Evolutionary conservation across 2,888 invertebrate genomes (phyloP).

Genomic region (Pristionchus maxplancki): DNA sequence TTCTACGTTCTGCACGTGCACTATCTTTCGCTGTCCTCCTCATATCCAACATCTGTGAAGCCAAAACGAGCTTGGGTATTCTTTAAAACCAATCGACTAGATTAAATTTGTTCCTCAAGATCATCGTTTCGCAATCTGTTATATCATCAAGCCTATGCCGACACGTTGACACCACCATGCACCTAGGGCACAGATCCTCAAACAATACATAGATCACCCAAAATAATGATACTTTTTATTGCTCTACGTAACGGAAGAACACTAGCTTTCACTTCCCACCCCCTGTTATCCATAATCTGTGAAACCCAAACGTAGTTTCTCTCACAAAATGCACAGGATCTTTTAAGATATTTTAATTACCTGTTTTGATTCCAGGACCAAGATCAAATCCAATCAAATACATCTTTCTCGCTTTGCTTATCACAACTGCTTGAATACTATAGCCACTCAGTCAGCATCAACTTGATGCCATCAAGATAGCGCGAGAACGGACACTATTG

Average conservation of each 20-base stretch:
- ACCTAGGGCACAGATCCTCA: background rate
- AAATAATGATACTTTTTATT: background rate
- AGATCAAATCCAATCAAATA: no score
- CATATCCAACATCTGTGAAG: background rate
- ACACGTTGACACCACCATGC: background rate
- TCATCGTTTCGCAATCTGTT: background rate
- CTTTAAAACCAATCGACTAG: background rate
- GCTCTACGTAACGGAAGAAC: conserved; percentile 81
- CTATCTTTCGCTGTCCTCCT: background rate
- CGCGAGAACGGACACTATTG: no score
- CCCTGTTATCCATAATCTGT: background rate
- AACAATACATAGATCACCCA: no score
- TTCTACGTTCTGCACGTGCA: background rate
- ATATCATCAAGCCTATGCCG: background rate
- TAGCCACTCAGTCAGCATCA: no score
- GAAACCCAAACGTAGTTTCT: background rate
- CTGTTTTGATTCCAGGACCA: no score
- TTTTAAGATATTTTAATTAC: no score
- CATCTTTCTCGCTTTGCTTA: no score
- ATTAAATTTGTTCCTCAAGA: background rate
- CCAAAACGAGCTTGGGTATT: background rate
- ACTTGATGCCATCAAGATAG: no score
- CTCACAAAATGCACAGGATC: no score
- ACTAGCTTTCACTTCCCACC: conserved; percentile 77
- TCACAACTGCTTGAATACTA: no score